These are phyloP conservation scores for Drosophila lini DNA, from an alignment of 1,140 invertebrate genomes.

Conservation along the genomic window DNA sequence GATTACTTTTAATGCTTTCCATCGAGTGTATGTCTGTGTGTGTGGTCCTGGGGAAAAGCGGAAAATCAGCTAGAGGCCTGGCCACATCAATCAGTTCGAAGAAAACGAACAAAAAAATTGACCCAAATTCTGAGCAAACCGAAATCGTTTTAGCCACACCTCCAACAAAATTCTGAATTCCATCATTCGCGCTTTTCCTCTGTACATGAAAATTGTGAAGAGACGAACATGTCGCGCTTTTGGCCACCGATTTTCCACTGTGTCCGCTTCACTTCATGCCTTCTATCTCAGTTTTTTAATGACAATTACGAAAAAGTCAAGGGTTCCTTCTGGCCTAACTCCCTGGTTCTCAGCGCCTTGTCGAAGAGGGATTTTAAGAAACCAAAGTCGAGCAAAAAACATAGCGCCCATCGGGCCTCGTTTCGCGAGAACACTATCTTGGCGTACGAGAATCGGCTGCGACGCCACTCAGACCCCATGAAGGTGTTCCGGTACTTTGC, in stretches of 20 bases:
- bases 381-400: neutral
- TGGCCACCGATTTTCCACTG: conserved; percentile 9
- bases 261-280: conserved; percentile 2
- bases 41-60: conserved; percentile 9
- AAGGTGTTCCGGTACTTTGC: conserved; percentile 67
- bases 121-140: conserved; percentile 39
- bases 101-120: conserved; percentile 24
- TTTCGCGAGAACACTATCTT: conserved; percentile 49
- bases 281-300: neutral
- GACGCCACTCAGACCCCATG: conserved; percentile 25
- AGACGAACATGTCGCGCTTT: conserved; percentile 22
- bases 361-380: neutral
- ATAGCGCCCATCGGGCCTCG: conserved; percentile 11
- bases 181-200: conserved; percentile 2
- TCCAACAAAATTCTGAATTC: conserved; percentile 45
- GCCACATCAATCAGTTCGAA: conserved; percentile 57
- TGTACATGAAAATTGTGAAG: neutral
- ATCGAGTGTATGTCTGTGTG: conserved; percentile 52
- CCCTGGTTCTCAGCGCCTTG: neutral
- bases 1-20: conserved; percentile 80
- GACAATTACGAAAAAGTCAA: neutral
- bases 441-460: conserved; percentile 61
- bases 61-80: conserved; percentile 34
- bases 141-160: conserved; percentile 16
- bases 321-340: neutral